Conservation (phyloP, 2,797 vertebrate species). For the Pyrocephalus nanus region DNA sequence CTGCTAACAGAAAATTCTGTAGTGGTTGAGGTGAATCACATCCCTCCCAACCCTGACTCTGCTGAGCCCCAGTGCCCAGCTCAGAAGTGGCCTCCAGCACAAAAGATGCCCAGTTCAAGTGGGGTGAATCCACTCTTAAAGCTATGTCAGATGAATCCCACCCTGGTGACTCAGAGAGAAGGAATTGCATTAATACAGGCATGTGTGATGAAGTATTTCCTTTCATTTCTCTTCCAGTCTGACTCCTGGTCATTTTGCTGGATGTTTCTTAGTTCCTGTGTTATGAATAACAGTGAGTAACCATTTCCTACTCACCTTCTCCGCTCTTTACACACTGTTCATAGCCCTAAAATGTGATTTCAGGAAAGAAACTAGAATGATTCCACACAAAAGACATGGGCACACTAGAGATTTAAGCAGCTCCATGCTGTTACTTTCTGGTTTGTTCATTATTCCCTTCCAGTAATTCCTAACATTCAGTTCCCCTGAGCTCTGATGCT, state of each 20-base stretch:
- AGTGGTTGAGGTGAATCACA: background rate
- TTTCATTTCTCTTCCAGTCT: conserved; percentile 32
- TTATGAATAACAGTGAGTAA: conserved; percentile 1
- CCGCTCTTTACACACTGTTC: background rate
- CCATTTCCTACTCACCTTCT: background rate
- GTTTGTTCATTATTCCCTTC: background rate
- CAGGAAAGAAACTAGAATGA: background rate
- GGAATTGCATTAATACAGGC: conserved; percentile 9
- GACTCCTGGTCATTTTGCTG: conserved; percentile 7
- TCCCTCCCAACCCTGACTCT: background rate
- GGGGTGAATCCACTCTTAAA: background rate
- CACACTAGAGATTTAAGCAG: background rate
- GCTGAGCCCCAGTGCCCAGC: background rate
- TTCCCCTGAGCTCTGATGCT: background rate
- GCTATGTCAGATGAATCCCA: conserved; percentile 23
- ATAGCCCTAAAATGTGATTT: background rate
- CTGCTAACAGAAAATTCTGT: background rate
- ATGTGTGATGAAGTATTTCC: conserved; percentile 41
- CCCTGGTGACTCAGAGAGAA: conserved; percentile 55
- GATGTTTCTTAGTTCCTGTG: background rate
- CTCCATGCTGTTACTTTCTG: background rate
- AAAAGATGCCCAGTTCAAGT: background rate
- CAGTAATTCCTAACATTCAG: conserved; percentile 6
- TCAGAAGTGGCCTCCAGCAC: background rate
- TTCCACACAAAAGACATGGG: background rate